These are phyloP conservation scores for Alaudala cheleensis DNA, from an alignment of 2,113 vertebrate species.

Conservation along the genomic window DNA sequence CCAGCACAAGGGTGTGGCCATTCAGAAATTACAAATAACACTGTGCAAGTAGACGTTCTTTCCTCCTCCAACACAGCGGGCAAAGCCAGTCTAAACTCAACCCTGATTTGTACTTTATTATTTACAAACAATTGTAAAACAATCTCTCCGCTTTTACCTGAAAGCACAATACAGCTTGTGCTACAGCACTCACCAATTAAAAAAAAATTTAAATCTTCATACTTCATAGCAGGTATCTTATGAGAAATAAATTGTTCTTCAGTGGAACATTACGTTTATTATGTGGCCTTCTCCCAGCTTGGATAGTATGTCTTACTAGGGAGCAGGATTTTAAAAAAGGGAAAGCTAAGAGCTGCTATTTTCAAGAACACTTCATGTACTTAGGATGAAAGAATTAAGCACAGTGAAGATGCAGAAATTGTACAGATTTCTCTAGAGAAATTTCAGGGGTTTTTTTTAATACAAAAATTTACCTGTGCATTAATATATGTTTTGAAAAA, in stretches of 20 bases:
- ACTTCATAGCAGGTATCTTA: not conserved
- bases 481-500: not conserved
- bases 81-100: not conserved
- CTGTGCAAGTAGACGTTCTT: not conserved
- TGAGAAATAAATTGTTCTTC: not conserved
- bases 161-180: not conserved
- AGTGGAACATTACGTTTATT: not conserved
- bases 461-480: not conserved
- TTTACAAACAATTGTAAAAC: not conserved
- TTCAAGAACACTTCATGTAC: not conserved
- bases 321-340: not conserved
- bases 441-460: not conserved
- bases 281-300: not conserved
- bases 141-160: not conserved
- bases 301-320: not conserved
- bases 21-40: not conserved
- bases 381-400: not conserved
- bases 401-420: not conserved
- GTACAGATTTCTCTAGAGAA: not conserved
- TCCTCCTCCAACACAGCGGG: not conserved
- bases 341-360: not conserved
- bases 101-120: not conserved
- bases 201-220: not conserved
- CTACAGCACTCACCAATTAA: not conserved
- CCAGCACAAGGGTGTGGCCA: accelerated